These are phyloP conservation scores for Spisula solida DNA, from an alignment of 2,888 invertebrate species.

Conservation along the genomic window DNA sequence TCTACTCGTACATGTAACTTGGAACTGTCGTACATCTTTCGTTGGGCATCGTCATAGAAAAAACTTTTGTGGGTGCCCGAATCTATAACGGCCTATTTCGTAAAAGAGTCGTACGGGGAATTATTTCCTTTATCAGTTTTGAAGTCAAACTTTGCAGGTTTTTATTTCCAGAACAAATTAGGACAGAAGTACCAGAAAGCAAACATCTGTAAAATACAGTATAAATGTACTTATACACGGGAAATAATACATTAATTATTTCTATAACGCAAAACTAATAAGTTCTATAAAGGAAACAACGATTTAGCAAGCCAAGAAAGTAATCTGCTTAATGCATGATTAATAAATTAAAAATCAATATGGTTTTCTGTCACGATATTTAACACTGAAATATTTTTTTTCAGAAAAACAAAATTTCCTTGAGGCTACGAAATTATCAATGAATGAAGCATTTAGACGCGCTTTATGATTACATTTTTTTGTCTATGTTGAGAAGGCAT, in stretches of 20 bases:
- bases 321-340: neutral
- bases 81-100: too few relatives aligned
- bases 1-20: too few relatives aligned
- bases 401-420: neutral
- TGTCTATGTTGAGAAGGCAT: neutral
- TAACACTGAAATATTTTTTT: conserved; percentile 2
- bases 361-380: neutral
- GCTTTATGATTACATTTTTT: neutral
- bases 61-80: too few relatives aligned
- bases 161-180: too few relatives aligned
- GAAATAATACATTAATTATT: neutral
- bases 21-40: too few relatives aligned
- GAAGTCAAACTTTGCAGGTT: too few relatives aligned
- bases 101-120: too few relatives aligned
- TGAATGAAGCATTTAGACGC: neutral
- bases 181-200: too few relatives aligned
- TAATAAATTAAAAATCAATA: neutral
- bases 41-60: too few relatives aligned
- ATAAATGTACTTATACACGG: too few relatives aligned
- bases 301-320: conserved; percentile 4
- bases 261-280: neutral
- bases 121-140: too few relatives aligned
- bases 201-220: too few relatives aligned
- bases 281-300: neutral
- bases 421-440: neutral